phyloP scores from a whole-genome alignment of 2,113 vertebrate genomes.

The Aphyosemion australe region DNA sequence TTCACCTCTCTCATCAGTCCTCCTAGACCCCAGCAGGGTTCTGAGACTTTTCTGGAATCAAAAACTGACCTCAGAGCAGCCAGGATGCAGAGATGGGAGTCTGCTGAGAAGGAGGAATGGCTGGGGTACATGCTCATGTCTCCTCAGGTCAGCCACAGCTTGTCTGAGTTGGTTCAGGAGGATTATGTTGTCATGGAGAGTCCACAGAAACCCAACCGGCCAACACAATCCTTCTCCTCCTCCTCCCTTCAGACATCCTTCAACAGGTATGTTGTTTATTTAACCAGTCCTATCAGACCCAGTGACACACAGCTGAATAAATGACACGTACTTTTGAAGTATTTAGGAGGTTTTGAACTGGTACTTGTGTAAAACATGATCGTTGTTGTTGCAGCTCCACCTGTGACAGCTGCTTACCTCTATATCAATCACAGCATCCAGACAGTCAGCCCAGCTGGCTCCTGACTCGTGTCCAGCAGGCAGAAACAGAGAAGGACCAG shows the following conservation, averaged over 20 bases:
- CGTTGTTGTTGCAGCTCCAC: conserved; percentile 22
- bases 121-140: conserved; percentile 68
- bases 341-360: neutral
- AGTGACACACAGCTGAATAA: neutral
- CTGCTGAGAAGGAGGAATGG: conserved; percentile 9
- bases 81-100: conserved; percentile 10
- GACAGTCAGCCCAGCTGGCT: neutral
- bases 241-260: conserved; percentile 21
- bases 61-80: conserved; percentile 14
- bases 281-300: neutral
- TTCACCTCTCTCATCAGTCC: conserved; percentile 10
- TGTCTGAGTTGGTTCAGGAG: conserved; percentile 27
- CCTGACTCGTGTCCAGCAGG: neutral
- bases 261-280: conserved; percentile 33
- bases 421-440: conserved; percentile 9
- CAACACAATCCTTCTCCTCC: neutral
- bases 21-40: neutral
- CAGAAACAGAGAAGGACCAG: conserved; percentile 12
- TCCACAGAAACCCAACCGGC: conserved; percentile 34
- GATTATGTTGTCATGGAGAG: conserved; percentile 66
- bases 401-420: conserved; percentile 27
- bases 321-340: neutral
- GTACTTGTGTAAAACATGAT: neutral
- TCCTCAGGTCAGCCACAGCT: conserved; percentile 34
- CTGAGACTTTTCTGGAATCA: conserved; percentile 33